Evolutionary conservation across 2,797 vertebrate species (phyloP), one percentile per base, ranked within the genome.

Genomic region (Coregonus sp.): DNA sequence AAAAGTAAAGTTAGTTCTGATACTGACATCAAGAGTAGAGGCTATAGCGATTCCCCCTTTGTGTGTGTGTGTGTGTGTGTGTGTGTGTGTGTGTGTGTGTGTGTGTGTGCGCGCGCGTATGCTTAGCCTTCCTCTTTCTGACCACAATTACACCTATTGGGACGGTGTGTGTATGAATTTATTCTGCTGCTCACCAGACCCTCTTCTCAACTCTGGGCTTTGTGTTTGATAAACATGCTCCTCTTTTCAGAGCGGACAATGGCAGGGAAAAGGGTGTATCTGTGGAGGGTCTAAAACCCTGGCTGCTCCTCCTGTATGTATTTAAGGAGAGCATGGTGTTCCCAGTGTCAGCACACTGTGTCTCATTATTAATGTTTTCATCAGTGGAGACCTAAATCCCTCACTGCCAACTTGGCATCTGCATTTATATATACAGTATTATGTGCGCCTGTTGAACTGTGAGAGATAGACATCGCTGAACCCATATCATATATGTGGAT

Each of bases 311-410:
- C 68, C 37, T 69, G 67, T 40, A 33, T 37, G 16, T 37, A 37
- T 40, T 71, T 25, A 71, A 14, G 47, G 16, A 50, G n/a, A 71
- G 14, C 70, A 71, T 47, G 9, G 20, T 71, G 40, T 71, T 71
- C 70, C 70, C 20, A 0, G 47, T 0, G 47, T 71, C 25, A 51
- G 40, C 9, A 69, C n/a, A 51, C 47, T 4, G 4, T 50, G n/a
- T 29, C 40, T 4, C 40, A 51, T 50, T 47, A 25, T 25, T 70
- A 1, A 72, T 70, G 47, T 29, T 54, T 18, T 54, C 29, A 5
- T 72, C 51, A 16, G 31, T 15, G 20, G 16, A 59, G 56, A 59
- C n/a, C 15, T 16, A 15, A 4, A 59, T 18, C 5, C 56, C 16
- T 59, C 56, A 20, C 18, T 5, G 56, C 16, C 16, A 59, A 18